Evolutionary conservation across 2,797 vertebrate species (phyloP).

Genomic region (Pygocentrus nattereri): DNA sequence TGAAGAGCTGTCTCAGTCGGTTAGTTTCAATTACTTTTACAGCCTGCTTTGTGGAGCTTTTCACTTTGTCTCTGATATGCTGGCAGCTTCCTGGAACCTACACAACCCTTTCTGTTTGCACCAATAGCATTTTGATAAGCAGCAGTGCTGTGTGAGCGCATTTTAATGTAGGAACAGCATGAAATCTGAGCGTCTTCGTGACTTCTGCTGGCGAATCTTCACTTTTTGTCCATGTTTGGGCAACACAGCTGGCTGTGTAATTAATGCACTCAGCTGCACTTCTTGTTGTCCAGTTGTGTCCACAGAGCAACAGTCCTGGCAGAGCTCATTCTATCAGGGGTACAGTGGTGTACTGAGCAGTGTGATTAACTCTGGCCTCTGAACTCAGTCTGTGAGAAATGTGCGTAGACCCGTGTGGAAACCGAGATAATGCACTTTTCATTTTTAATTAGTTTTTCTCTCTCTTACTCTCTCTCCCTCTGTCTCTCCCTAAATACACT

Average conservation of each 20-base stretch:
- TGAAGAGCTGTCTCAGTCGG: background rate
- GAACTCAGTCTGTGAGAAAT: constrained; percentile 22
- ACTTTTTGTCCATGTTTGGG: background rate
- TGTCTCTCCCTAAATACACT: background rate
- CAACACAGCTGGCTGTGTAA: background rate
- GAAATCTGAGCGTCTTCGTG: background rate
- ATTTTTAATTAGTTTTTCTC: background rate
- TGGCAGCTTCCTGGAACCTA: background rate
- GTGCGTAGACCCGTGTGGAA: background rate
- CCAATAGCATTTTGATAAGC: background rate
- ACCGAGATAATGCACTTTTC: background rate
- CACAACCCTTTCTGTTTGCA: background rate
- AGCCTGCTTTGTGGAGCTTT: background rate
- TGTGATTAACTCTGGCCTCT: constrained; percentile 29
- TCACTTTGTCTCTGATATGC: background rate
- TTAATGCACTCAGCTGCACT: background rate
- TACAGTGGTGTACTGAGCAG: constrained; percentile 19
- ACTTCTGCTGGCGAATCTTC: background rate
- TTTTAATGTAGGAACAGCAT: background rate
- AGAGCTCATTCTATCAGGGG: background rate
- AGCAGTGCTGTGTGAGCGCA: background rate
- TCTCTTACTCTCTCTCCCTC: background rate
- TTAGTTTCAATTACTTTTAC: background rate
- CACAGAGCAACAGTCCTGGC: background rate
- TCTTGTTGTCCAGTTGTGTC: background rate